Evolutionary conservation across 2,113 vertebrate species (phyloP).

Genomic region (Neopipo cinnamomea): DNA sequence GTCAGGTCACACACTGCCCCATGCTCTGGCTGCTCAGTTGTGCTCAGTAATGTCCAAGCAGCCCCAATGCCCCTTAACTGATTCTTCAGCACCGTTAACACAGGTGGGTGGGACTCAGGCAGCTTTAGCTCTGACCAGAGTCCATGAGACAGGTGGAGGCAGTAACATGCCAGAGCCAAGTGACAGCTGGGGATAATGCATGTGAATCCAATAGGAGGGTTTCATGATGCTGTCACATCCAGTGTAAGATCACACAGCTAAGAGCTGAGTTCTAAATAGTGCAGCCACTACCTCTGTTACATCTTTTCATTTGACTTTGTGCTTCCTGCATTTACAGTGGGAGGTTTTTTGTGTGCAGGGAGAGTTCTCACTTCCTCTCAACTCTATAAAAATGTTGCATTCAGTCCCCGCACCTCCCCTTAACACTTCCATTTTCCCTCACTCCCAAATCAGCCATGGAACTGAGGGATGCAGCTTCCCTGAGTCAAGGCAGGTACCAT

Average conservation of each 20-base stretch:
- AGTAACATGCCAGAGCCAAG: background rate
- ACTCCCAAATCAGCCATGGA: background rate
- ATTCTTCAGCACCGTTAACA: background rate
- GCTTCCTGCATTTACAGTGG: background rate
- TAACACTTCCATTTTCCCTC: background rate
- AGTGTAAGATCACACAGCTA: background rate
- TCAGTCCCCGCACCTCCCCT: background rate
- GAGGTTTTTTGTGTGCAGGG: background rate
- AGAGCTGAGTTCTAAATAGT: background rate
- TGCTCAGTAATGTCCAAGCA: background rate
- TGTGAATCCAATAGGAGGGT: background rate
- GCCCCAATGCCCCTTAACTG: background rate
- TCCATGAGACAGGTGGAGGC: accelerated
- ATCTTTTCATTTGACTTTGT: background rate
- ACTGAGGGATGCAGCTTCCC: background rate
- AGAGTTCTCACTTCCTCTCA: background rate
- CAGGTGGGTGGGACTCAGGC: accelerated
- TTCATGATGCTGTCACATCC: background rate
- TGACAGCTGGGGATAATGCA: too few species aligned
- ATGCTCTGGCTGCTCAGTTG: accelerated
- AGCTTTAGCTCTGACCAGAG: background rate
- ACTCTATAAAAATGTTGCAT: background rate
- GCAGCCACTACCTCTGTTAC: background rate
- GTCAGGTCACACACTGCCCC: accelerated
- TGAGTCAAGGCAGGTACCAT: background rate